A percentile compares a stretch with the other conserved stretches of the same genome.
phyloP scores from a whole-genome alignment of 2,888 invertebrate genomes.

The Cataglyphis livida region DNA sequence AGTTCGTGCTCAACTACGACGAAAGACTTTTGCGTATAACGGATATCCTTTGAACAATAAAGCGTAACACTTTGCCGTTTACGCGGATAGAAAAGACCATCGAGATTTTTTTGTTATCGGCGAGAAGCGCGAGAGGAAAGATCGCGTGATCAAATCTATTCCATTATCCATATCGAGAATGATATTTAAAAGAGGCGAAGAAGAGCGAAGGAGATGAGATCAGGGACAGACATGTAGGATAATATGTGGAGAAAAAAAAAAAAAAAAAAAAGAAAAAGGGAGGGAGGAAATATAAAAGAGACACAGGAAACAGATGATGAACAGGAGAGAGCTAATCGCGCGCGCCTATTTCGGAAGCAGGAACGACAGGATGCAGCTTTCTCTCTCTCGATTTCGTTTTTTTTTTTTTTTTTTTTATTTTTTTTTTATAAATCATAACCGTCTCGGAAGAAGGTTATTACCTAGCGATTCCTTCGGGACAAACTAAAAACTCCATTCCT shows the following conservation, averaged over 20 bases:
- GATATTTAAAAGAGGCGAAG: constrained; percentile 8
- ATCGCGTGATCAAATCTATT: constrained; percentile 45
- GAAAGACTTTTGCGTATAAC: constrained; percentile 37
- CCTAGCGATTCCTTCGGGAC: constrained; percentile 71
- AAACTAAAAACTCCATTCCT: constrained; percentile 73
- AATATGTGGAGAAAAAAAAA: constrained; percentile 6
- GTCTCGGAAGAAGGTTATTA: constrained; percentile 74
- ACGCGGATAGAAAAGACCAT: constrained; percentile 21
- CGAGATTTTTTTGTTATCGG: constrained; percentile 31
- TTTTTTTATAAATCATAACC: constrained; percentile 73
- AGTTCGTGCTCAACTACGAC: constrained; percentile 10
- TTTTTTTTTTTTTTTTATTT: constrained; percentile 53
- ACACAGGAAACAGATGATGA: not conserved
- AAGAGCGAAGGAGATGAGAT: not conserved
- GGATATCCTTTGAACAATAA: constrained; percentile 38
- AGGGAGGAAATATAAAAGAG: not conserved
- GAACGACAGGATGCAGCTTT: constrained; percentile 38
- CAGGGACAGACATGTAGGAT: not conserved
- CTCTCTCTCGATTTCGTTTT: not conserved
- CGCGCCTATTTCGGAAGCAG: constrained; percentile 53
- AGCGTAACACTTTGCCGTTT: constrained; percentile 20
- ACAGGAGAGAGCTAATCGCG: constrained; percentile 57
- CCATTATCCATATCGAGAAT: constrained; percentile 7
- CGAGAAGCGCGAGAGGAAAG: constrained; percentile 42
- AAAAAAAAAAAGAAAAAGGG: not conserved